A percentile compares a stretch with the other conserved stretches of the same genome.
These are phyloP conservation scores for Catharus minimus DNA, from an alignment of 2,113 vertebrate genomes.

Conservation along the genomic window DNA sequence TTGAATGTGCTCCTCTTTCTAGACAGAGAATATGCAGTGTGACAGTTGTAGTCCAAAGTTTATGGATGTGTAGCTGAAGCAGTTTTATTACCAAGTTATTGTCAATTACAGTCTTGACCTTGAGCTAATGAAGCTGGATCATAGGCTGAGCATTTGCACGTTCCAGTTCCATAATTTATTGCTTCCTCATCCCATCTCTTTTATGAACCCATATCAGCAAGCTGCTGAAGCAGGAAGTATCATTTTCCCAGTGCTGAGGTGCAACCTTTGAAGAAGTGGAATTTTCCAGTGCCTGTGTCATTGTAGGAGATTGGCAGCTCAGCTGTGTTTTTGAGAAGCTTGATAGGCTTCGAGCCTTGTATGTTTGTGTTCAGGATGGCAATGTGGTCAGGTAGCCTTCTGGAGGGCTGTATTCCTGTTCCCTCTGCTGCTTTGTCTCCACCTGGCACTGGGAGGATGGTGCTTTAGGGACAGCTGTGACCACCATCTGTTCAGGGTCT, in stretches of 20 bases:
- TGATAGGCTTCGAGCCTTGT: accelerated
- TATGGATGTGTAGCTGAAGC: background rate
- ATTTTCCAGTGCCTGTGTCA: background rate
- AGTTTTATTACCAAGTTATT: background rate
- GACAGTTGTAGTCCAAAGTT: background rate
- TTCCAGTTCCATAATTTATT: background rate
- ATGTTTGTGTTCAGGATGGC: background rate
- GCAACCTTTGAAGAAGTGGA: constrained; percentile 16
- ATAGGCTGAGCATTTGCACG: background rate
- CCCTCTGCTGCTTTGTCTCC: background rate
- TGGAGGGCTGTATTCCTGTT: background rate
- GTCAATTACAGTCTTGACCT: constrained; percentile 22
- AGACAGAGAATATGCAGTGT: background rate
- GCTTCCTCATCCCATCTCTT: constrained; percentile 1
- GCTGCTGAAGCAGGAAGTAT: constrained; percentile 16
- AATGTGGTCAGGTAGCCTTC: background rate
- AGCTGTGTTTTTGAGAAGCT: background rate
- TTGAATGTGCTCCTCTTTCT: background rate
- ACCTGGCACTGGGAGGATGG: accelerated
- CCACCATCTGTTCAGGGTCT: constrained; percentile 10
- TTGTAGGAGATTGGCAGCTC: background rate
- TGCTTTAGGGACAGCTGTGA: background rate
- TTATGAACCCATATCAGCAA: background rate
- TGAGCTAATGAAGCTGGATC: background rate
- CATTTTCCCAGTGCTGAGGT: background rate